These are phyloP conservation scores for Epinephelus lanceolatus DNA, from an alignment of 2,113 vertebrate species.

Conservation along the genomic window DNA sequence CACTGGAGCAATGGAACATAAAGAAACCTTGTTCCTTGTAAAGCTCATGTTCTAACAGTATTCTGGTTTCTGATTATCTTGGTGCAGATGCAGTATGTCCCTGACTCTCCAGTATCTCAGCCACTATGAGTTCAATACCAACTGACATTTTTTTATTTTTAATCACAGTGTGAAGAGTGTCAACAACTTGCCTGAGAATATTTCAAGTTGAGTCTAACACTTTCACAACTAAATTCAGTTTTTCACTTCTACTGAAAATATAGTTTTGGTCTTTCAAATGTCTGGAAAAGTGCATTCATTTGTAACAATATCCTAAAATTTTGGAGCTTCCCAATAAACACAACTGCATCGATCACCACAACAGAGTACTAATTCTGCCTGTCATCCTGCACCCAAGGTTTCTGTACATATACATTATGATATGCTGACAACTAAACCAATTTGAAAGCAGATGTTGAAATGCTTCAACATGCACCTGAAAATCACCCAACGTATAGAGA, in stretches of 20 bases:
- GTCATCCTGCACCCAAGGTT: neutral
- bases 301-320: conserved; percentile 1
- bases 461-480: neutral
- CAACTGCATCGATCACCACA: neutral
- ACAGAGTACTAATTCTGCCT: neutral
- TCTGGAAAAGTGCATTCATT: conserved; percentile 5
- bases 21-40: neutral
- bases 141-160: neutral
- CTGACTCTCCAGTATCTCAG: neutral
- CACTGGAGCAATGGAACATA: neutral
- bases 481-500: neutral
- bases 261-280: neutral
- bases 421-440: neutral
- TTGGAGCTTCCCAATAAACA: neutral
- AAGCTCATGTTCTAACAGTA: neutral
- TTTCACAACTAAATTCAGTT: neutral
- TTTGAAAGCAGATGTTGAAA: neutral
- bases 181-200: too few relatives aligned
- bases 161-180: neutral
- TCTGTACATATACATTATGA: neutral
- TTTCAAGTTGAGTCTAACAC: too few relatives aligned
- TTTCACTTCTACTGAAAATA: neutral
- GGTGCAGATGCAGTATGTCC: neutral
- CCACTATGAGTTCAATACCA: neutral
- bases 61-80: neutral